These are phyloP conservation scores for Brachionus asplanchnoidis DNA, from an alignment of 1,140 invertebrate species.

Conservation along the genomic window DNA sequence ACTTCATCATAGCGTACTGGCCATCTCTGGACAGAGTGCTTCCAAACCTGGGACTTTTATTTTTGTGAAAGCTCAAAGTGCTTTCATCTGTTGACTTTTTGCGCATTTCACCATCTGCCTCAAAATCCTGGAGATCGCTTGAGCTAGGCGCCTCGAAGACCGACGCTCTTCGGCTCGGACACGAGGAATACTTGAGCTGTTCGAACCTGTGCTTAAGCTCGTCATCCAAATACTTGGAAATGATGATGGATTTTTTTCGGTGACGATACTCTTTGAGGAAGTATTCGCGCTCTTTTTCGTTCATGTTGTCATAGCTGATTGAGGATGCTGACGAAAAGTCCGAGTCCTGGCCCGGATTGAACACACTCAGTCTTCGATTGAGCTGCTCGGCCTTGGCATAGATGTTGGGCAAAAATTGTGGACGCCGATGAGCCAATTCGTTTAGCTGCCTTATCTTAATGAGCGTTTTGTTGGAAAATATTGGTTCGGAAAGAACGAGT, in stretches of 20 bases:
- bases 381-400: constrained; percentile 3
- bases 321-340: background rate
- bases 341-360: background rate
- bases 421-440: background rate
- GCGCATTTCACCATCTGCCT: background rate
- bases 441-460: background rate
- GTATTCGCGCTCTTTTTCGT: background rate
- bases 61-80: background rate
- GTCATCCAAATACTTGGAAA: constrained; percentile 19
- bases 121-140: background rate
- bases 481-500: background rate
- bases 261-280: background rate
- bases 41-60: constrained; percentile 18
- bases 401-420: background rate
- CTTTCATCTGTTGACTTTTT: background rate
- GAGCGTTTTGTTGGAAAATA: background rate
- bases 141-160: background rate
- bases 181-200: background rate
- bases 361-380: background rate
- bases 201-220: background rate
- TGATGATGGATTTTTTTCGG: background rate
- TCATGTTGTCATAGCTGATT: background rate
- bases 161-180: background rate
- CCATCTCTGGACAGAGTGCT: constrained; percentile 9
- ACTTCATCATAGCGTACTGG: constrained; percentile 24